These are phyloP conservation scores for Microdon myrmicae DNA, from an alignment of 2,888 invertebrate species.

Conservation along the genomic window DNA sequence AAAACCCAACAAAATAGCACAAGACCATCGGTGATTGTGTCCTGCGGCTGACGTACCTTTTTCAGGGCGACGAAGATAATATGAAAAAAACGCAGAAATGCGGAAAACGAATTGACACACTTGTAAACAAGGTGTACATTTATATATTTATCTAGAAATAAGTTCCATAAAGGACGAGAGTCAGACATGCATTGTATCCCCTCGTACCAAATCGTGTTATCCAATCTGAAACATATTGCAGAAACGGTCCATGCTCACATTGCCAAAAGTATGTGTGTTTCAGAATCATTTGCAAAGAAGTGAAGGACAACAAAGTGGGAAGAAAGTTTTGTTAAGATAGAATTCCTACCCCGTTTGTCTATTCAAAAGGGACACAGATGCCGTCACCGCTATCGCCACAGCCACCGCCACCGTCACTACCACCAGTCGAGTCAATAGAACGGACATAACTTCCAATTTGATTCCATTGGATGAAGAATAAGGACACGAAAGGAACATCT, in stretches of 20 bases:
- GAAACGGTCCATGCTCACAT: background rate
- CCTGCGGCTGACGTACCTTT: background rate
- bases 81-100: slow-evolving; percentile 36
- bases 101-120: slow-evolving; percentile 48
- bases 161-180: slow-evolving; percentile 16
- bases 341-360: background rate
- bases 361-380: slow-evolving; percentile 30
- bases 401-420: slow-evolving; percentile 9
- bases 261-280: slow-evolving; percentile 23
- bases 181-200: no score
- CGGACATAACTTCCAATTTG: slow-evolving; percentile 50
- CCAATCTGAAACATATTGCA: slow-evolving; percentile 12
- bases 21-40: slow-evolving; percentile 9
- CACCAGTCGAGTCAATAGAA: slow-evolving; percentile 39
- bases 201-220: no score
- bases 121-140: slow-evolving; percentile 20
- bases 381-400: slow-evolving; percentile 14
- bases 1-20: slow-evolving; percentile 28
- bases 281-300: slow-evolving; percentile 32
- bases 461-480: slow-evolving; percentile 48
- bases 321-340: slow-evolving; percentile 25
- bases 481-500: slow-evolving; percentile 42
- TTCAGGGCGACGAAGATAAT: slow-evolving; percentile 27
- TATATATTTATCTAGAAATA: slow-evolving; percentile 41
- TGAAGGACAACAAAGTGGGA: background rate